Evolutionary conservation across 1,140 invertebrate genomes (phyloP).

Genomic region (Drosophila mayri): DNA sequence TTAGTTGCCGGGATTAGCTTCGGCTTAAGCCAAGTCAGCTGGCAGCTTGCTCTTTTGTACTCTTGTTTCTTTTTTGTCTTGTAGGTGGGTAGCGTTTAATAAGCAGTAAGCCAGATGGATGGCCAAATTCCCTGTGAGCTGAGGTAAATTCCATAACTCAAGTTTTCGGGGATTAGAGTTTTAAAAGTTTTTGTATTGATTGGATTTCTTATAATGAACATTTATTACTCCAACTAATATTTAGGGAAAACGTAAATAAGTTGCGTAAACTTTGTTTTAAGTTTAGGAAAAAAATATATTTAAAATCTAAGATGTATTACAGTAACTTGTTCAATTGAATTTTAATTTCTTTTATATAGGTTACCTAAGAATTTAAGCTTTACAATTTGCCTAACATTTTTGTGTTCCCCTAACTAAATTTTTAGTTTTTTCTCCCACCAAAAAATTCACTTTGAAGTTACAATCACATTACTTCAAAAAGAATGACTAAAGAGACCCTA

Average conservation of each 20-base stretch:
- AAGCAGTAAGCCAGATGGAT: conserved; percentile 30
- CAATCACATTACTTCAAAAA: neutral
- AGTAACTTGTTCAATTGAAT: no score
- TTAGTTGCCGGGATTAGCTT: conserved; percentile 31
- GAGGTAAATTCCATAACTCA: conserved; percentile 5
- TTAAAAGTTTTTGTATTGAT: neutral
- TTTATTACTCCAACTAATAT: neutral
- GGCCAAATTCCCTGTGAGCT: conserved; percentile 4
- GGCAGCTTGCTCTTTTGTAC: neutral
- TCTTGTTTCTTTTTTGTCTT: conserved; percentile 1
- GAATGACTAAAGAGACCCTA: neutral
- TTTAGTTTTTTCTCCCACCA: neutral
- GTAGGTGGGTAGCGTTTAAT: conserved; percentile 5
- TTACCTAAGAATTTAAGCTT: no score
- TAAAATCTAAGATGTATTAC: no score
- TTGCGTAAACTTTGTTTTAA: neutral
- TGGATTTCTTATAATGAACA: neutral
- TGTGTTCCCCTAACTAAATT: neutral
- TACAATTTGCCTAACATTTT: neutral
- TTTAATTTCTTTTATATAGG: neutral
- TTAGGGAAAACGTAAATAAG: fast-evolving
- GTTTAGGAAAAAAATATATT: neutral
- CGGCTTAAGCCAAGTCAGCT: conserved; percentile 30
- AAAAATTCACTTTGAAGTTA: neutral
- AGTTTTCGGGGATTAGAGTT: neutral